phyloP scores from a whole-genome alignment of 2,888 invertebrate genomes.

The Meiosimyza platycephala region DNA sequence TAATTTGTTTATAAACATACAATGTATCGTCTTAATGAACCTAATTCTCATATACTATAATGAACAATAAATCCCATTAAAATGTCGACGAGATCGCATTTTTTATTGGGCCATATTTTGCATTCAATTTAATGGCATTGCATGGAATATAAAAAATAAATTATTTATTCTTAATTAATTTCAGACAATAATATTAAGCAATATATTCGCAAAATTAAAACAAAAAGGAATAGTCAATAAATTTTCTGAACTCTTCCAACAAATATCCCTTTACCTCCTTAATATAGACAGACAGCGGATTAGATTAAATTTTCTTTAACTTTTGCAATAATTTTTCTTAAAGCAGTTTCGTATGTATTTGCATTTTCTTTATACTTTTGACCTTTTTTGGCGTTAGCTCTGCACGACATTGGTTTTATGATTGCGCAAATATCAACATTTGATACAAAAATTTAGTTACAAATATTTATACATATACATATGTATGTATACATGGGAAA shows the following conservation, averaged over 20 bases:
- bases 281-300: not conserved
- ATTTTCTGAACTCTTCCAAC: slow-evolving; percentile 3
- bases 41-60: slow-evolving; percentile 1
- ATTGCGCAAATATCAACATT: too few relatives aligned
- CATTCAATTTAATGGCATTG: not conserved
- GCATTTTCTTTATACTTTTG: too few relatives aligned
- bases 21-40: not conserved
- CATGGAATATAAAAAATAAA: too few relatives aligned
- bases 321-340: not conserved
- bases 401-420: too few relatives aligned
- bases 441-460: too few relatives aligned
- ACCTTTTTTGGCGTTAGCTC: too few relatives aligned
- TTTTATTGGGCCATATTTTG: slow-evolving; percentile 17
- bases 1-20: not conserved
- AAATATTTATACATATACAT: too few relatives aligned
- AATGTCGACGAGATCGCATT: slow-evolving; percentile 11
- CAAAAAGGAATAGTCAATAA: too few relatives aligned
- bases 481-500: slow-evolving; percentile 12
- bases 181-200: too few relatives aligned
- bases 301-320: not conserved
- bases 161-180: too few relatives aligned
- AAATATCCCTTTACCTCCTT: not conserved
- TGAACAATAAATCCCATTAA: slow-evolving; percentile 6
- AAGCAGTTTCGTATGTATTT: too few relatives aligned
- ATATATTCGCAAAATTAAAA: too few relatives aligned